phyloP scores from a whole-genome alignment of 1,140 invertebrate species.

The Hycleus phaleratus region DNA sequence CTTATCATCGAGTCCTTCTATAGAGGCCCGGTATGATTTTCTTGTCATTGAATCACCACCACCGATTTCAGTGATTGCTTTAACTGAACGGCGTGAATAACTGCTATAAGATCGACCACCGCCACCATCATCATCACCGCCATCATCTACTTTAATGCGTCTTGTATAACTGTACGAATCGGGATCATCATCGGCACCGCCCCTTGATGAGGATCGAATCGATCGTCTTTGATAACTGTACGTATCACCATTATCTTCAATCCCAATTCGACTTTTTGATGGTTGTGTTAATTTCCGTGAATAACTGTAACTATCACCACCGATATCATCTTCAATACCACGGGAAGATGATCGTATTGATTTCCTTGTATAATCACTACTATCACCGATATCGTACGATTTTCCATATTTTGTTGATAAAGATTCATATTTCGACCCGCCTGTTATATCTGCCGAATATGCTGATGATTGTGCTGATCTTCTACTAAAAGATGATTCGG shows the following conservation, averaged over 20 bases:
- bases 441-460: constrained; percentile 16
- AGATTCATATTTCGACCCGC: constrained; percentile 27
- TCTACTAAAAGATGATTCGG: constrained; percentile 33
- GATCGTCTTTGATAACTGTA: constrained; percentile 25
- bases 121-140: background rate
- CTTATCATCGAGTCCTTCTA: background rate
- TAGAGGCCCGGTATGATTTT: background rate
- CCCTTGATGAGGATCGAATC: constrained; percentile 22
- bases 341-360: background rate
- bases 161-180: constrained; percentile 10
- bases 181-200: constrained; percentile 8
- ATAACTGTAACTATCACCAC: constrained; percentile 24
- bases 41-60: too few relatives aligned
- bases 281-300: constrained; percentile 23
- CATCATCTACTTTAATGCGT: background rate
- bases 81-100: background rate
- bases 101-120: background rate
- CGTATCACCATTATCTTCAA: constrained; percentile 26
- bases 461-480: constrained; percentile 25
- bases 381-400: background rate
- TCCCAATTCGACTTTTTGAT: constrained; percentile 15
- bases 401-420: constrained; percentile 24
- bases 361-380: constrained; percentile 10
- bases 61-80: background rate
- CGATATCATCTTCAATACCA: constrained; percentile 15